These are phyloP conservation scores for Todiramphus chloris DNA, from an alignment of 2,113 vertebrate species.

Conservation along the genomic window DNA sequence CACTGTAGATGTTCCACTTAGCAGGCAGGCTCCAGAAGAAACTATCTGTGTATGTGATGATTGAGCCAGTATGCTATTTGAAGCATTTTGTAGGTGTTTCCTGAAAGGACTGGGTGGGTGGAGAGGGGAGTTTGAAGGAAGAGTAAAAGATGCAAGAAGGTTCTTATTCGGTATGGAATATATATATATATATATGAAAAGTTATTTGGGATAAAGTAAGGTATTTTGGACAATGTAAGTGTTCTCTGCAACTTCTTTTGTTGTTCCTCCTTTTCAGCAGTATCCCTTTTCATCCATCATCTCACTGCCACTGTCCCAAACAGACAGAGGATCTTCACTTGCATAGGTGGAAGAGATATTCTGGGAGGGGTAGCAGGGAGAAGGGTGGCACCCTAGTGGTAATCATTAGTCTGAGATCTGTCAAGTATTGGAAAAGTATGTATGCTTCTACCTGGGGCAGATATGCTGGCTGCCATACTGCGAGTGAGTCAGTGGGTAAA, in stretches of 20 bases:
- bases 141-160: background rate
- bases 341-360: background rate
- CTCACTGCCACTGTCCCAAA: background rate
- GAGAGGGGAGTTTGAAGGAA: background rate
- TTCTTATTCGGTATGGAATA: background rate
- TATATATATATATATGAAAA: background rate
- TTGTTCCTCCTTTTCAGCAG: background rate
- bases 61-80: background rate
- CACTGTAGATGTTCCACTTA: background rate
- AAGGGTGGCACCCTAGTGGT: background rate
- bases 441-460: background rate
- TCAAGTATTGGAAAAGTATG: background rate
- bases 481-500: background rate
- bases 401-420: background rate
- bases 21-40: background rate
- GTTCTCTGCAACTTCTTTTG: background rate
- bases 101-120: background rate
- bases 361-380: background rate
- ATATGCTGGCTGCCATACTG: background rate
- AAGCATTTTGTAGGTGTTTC: background rate
- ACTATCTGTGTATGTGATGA: background rate
- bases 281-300: background rate
- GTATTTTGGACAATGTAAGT: background rate
- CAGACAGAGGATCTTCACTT: background rate
- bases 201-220: background rate